A percentile compares a stretch with the other conserved stretches of the same genome.
These are phyloP conservation scores for Callospermophilus lateralis DNA, from an alignment of 2,113 vertebrate species.

Conservation along the genomic window DNA sequence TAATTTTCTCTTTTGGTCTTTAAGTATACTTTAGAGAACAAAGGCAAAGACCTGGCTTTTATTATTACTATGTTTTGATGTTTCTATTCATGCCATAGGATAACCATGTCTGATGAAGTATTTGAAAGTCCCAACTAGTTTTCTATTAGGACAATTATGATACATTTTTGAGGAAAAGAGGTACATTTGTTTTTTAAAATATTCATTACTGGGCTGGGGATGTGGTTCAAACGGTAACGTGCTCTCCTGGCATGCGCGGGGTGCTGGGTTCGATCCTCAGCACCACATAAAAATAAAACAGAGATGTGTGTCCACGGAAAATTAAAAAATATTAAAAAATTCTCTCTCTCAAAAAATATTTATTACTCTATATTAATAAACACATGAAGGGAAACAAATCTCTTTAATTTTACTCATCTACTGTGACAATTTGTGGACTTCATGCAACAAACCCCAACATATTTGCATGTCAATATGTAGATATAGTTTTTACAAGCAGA, in stretches of 20 bases:
- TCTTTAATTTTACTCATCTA: not conserved
- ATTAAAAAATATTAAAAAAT: no score
- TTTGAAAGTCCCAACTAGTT: not conserved
- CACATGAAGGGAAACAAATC: not conserved
- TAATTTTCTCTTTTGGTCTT: slow-evolving; percentile 7
- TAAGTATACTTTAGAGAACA: slow-evolving; percentile 51
- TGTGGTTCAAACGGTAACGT: no score
- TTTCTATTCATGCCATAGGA: not conserved
- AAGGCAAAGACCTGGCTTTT: not conserved
- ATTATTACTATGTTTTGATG: not conserved
- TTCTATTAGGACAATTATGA: not conserved
- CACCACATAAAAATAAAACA: no score
- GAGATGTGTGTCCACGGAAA: no score
- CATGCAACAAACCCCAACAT: not conserved
- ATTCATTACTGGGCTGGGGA: not conserved
- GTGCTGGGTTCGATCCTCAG: no score
- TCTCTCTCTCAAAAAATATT: not conserved
- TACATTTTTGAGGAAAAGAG: not conserved
- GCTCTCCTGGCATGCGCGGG: no score
- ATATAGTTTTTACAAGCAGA: no score
- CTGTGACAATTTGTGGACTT: not conserved
- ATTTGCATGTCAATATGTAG: not conserved
- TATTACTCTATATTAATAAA: not conserved
- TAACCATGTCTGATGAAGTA: not conserved
- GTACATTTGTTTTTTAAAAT: not conserved